These are phyloP conservation scores for Lacerta agilis DNA, from an alignment of 2,797 vertebrate genomes.

Conservation along the genomic window DNA sequence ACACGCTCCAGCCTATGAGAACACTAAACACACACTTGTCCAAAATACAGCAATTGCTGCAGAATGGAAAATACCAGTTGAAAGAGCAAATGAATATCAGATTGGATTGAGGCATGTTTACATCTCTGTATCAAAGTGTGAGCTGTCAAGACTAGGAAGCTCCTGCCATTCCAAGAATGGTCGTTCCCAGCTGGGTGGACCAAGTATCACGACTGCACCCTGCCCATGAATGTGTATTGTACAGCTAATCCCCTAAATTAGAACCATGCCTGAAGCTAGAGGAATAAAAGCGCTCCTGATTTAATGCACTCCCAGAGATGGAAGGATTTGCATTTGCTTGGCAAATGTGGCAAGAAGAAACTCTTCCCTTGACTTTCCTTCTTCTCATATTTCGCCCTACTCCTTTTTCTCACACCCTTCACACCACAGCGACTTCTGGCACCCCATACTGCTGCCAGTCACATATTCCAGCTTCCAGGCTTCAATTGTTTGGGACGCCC, in stretches of 20 bases:
- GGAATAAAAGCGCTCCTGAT: neutral
- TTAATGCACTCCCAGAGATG: neutral
- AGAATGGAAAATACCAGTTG: no score
- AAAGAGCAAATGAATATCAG: no score
- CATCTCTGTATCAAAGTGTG: neutral
- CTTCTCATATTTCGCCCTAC: slow-evolving; percentile 32
- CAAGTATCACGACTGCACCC: neutral
- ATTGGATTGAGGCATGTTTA: no score
- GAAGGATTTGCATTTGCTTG: slow-evolving; percentile 14
- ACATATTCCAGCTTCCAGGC: neutral
- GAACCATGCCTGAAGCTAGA: neutral
- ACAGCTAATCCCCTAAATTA: slow-evolving; percentile 3
- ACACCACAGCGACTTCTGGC: slow-evolving; percentile 30
- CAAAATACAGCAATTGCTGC: no score
- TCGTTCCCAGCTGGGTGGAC: neutral
- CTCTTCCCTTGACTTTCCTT: slow-evolving; percentile 35
- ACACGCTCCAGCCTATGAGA: no score
- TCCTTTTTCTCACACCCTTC: slow-evolving; percentile 40
- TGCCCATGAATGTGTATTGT: neutral
- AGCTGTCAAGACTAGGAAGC: neutral
- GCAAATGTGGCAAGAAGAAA: slow-evolving; percentile 39
- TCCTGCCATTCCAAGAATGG: neutral
- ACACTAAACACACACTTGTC: no score
- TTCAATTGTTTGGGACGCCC: neutral
- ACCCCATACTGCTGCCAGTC: slow-evolving; percentile 8